A percentile compares a stretch with the other conserved stretches of the same genome.
These are phyloP conservation scores for Anguilla obscura DNA, from an alignment of 2,797 vertebrate species.

Conservation along the genomic window DNA sequence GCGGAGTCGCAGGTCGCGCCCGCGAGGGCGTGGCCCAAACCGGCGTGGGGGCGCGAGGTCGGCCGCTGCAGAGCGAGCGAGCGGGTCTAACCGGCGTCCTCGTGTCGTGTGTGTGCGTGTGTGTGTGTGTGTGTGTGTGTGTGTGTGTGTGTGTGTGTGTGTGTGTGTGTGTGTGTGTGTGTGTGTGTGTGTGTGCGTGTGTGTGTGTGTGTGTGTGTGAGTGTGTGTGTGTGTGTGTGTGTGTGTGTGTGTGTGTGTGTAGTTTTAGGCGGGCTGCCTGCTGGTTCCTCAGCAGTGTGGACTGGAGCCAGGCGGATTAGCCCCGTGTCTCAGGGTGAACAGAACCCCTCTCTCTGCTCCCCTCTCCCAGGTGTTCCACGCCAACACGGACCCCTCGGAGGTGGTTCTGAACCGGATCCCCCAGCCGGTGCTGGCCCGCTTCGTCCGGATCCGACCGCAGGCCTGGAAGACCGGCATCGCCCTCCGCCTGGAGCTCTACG, in stretches of 20 bases:
- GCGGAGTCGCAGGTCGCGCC: background rate
- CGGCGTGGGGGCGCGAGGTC: too few relatives aligned
- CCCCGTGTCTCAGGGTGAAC: constrained; percentile 1
- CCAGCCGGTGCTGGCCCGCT: constrained; percentile 87
- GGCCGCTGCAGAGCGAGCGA: background rate
- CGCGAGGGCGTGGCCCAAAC: too few relatives aligned
- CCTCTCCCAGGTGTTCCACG: constrained; percentile 83
- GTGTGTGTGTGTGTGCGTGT: background rate
- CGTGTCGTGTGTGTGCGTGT: background rate
- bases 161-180: background rate
- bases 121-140: constrained; percentile 20
- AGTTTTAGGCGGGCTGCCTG: background rate
- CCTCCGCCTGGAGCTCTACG: constrained; percentile 91
- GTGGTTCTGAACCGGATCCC: constrained; percentile 93
- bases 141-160: background rate
- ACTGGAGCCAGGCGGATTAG: background rate
- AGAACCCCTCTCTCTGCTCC: background rate
- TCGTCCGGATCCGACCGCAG: constrained; percentile 90
- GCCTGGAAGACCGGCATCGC: constrained; percentile 91
- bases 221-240: constrained; percentile 19
- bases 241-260: background rate
- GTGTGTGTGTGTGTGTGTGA: constrained; percentile 21
- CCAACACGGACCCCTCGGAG: constrained; percentile 86
- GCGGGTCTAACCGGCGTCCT: constrained; percentile 8
- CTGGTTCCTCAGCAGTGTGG: background rate